A percentile compares a stretch with the other conserved stretches of the same genome.
Evolutionary conservation across 2,113 vertebrate genomes (phyloP).

Genomic region (Bettongia penicillata): DNA sequence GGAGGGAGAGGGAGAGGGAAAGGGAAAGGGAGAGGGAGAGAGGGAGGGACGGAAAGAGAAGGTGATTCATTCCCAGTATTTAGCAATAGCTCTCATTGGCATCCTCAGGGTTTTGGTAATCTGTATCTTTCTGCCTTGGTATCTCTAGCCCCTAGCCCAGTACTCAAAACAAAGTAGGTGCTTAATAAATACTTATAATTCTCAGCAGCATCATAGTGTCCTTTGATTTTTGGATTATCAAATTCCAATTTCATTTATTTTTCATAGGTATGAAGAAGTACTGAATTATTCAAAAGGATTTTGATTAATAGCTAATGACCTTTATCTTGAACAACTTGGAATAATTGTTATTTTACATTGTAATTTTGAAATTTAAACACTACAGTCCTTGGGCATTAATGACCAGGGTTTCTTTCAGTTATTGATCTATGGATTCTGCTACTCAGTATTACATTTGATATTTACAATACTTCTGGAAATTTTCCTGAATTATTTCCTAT

Average conservation of each 20-base stretch:
- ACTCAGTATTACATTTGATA: background rate
- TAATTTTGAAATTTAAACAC: background rate
- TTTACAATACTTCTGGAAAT: background rate
- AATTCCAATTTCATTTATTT: background rate
- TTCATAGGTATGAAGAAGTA: background rate
- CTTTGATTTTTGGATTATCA: background rate
- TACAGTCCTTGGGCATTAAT: background rate
- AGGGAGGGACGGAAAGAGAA: background rate
- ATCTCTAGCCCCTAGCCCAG: background rate
- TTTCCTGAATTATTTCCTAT: background rate
- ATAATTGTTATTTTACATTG: background rate
- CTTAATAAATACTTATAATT: background rate
- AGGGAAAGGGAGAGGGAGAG: too few species aligned
- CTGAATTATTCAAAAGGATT: background rate
- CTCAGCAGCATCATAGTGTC: background rate
- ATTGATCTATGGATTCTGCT: background rate
- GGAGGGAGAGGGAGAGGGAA: too few species aligned
- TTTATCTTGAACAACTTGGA: background rate
- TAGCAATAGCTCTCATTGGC: background rate
- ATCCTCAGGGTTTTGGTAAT: too few species aligned
- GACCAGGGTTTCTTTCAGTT: background rate
- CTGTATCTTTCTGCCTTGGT: background rate
- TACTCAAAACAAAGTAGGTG: background rate
- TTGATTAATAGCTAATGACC: background rate
- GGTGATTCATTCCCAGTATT: background rate